Evolutionary conservation across 1,140 invertebrate species (phyloP).

Genomic region (Drosophila athabasca): DNA sequence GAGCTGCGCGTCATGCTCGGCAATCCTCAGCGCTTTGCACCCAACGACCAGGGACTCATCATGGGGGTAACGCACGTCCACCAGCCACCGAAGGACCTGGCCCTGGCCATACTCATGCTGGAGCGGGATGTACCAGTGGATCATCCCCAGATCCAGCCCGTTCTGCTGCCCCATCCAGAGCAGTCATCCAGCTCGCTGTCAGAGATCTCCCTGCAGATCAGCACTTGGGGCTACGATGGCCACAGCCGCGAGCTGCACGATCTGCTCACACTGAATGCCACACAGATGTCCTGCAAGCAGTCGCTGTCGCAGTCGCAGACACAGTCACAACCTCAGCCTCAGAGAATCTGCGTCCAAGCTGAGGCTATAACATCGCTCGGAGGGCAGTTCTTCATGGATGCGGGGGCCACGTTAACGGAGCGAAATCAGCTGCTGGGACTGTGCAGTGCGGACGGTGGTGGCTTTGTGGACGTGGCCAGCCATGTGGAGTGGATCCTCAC

Average conservation of each 20-base stretch:
- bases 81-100: slow-evolving; percentile 51
- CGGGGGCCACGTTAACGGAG: slow-evolving; percentile 57
- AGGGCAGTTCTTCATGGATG: slow-evolving; percentile 37
- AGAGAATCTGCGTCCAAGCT: slow-evolving; percentile 28
- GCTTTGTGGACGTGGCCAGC: slow-evolving; percentile 64
- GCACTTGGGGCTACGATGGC: slow-evolving; percentile 45
- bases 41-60: slow-evolving; percentile 34
- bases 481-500: slow-evolving; percentile 69
- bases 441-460: slow-evolving; percentile 15
- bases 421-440: slow-evolving; percentile 43
- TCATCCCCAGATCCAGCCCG: slow-evolving; percentile 51
- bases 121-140: slow-evolving; percentile 60
- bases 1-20: slow-evolving; percentile 71
- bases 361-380: not conserved
- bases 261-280: slow-evolving; percentile 39
- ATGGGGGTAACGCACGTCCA: slow-evolving; percentile 67
- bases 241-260: slow-evolving; percentile 50
- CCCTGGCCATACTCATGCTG: slow-evolving; percentile 72
- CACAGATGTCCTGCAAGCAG: slow-evolving; percentile 20
- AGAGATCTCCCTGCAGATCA: slow-evolving; percentile 18
- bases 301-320: not conserved
- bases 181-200: not conserved
- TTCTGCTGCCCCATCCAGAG: slow-evolving; percentile 28
- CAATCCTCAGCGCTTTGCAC: slow-evolving; percentile 63
- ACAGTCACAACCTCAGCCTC: not conserved